phyloP scores from a whole-genome alignment of 2,113 vertebrate genomes.

The Acrocephalus arundinaceus region DNA sequence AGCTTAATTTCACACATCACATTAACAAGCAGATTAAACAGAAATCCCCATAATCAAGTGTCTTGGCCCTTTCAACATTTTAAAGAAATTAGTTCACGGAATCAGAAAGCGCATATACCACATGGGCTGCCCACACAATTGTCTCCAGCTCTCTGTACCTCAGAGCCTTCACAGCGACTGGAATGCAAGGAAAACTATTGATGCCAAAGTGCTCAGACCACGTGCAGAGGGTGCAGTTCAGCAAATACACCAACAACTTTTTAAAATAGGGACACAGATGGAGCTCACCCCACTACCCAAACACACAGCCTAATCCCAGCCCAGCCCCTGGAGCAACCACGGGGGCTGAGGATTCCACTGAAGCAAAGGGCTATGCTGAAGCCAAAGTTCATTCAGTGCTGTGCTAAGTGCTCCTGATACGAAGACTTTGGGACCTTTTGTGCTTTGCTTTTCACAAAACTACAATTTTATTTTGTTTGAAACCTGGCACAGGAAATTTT shows the following conservation, averaged over 20 bases:
- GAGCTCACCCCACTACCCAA: neutral
- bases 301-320: neutral
- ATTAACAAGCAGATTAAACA: neutral
- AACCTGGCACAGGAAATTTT: neutral
- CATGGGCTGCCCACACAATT: neutral
- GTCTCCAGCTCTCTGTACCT: neutral
- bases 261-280: rapidly evolving
- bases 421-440: neutral
- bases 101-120: neutral
- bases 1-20: neutral
- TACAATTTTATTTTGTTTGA: neutral
- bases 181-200: neutral
- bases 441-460: neutral
- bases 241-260: neutral
- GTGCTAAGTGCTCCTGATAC: neutral
- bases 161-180: neutral
- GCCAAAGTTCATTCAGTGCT: neutral
- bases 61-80: neutral
- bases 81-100: neutral
- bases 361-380: neutral
- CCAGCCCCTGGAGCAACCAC: neutral
- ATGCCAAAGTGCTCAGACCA: neutral
- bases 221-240: neutral
- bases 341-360: rapidly evolving
- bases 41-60: neutral